A percentile compares a stretch with the other conserved stretches of the same genome.
Evolutionary conservation across 2,888 invertebrate species (phyloP).

Genomic region (Cyrtodaria siliqua): DNA sequence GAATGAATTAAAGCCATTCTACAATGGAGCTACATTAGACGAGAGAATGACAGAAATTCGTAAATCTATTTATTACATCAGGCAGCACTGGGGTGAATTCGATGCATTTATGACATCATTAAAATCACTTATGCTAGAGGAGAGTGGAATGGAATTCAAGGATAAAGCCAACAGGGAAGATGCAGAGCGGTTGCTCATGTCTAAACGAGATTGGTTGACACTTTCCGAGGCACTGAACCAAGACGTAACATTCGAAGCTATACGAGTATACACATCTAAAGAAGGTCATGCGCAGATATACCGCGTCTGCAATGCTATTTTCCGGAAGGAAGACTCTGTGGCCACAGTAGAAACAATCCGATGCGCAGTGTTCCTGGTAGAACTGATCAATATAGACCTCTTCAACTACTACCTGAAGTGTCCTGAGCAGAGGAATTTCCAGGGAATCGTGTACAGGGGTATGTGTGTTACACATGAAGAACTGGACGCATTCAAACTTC

Average conservation of each 20-base stretch:
- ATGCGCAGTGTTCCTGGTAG: constrained; percentile 64
- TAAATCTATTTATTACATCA: constrained; percentile 60
- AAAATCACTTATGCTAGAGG: constrained; percentile 39
- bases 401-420: constrained; percentile 63
- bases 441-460: constrained; percentile 64
- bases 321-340: constrained; percentile 56
- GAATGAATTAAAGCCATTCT: constrained; percentile 64
- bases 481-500: constrained; percentile 40
- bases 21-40: constrained; percentile 55
- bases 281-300: constrained; percentile 59
- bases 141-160: constrained; percentile 33
- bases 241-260: constrained; percentile 40
- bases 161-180: constrained; percentile 20
- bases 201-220: constrained; percentile 48
- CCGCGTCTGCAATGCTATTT: constrained; percentile 51
- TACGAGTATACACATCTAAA: constrained; percentile 55
- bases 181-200: constrained; percentile 33
- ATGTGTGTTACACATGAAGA: constrained; percentile 40
- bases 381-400: constrained; percentile 69
- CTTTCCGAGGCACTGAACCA: constrained; percentile 1
- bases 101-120: constrained; percentile 43
- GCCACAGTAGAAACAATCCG: constrained; percentile 51
- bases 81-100: constrained; percentile 61
- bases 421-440: constrained; percentile 52
- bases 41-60: constrained; percentile 61